A percentile compares a stretch with the other conserved stretches of the same genome.
Conservation (phyloP, 2,888 invertebrate genomes). For the Helobdella robusta region DNA sequence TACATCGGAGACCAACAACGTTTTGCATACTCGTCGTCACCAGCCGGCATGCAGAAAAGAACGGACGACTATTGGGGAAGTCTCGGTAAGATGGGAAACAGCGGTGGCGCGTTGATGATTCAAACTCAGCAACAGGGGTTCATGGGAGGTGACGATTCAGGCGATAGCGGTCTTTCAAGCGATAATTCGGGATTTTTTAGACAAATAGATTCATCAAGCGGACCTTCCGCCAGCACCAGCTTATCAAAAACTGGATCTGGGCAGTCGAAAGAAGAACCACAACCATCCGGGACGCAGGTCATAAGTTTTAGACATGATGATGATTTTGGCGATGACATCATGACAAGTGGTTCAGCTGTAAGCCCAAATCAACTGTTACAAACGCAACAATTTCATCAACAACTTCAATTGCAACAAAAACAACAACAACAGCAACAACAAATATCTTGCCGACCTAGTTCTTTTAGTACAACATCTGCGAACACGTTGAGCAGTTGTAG, state of each 20-base stretch:
- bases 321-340: slow-evolving; percentile 10
- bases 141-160: slow-evolving; percentile 28
- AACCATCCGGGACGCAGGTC: neutral
- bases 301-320: slow-evolving; percentile 18
- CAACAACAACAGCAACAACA: slow-evolving; percentile 42
- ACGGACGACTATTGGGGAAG: slow-evolving; percentile 22
- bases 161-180: slow-evolving; percentile 30
- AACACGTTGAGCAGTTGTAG: slow-evolving; percentile 18
- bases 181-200: slow-evolving; percentile 28
- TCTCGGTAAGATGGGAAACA: slow-evolving; percentile 22
- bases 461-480: too few relatives aligned
- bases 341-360: slow-evolving; percentile 12
- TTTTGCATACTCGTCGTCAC: slow-evolving; percentile 19
- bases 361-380: slow-evolving; percentile 16
- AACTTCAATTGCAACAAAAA: neutral
- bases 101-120: slow-evolving; percentile 18
- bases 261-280: slow-evolving; percentile 7
- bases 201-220: slow-evolving; percentile 16
- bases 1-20: slow-evolving; percentile 24
- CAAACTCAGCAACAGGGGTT: slow-evolving; percentile 25
- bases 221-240: slow-evolving; percentile 15
- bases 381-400: slow-evolving; percentile 16
- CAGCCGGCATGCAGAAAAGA: slow-evolving; percentile 22
- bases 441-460: slow-evolving; percentile 13
- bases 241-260: slow-evolving; percentile 8